Percentiles rank a stretch among this genome's conserved stretches.
phyloP scores from a whole-genome alignment of 2,113 vertebrate genomes.

The Heteronetta atricapilla region DNA sequence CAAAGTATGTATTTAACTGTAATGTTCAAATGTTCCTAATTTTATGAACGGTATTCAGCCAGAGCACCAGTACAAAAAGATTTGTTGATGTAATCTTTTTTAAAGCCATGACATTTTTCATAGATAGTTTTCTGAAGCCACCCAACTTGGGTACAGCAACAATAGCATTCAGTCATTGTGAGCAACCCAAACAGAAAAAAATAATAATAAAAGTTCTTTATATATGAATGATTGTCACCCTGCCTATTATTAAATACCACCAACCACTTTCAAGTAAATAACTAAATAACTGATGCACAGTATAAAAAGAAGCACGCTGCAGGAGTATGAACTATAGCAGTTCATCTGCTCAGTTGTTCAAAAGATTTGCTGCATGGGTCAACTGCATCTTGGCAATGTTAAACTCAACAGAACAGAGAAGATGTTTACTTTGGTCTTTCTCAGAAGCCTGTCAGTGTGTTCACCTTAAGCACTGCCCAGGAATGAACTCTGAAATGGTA shows the following conservation, averaged over 20 bases:
- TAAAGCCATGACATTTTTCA: not conserved
- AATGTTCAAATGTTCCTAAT: not conserved
- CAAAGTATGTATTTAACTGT: not conserved
- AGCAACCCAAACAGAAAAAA: not conserved
- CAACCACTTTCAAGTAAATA: not conserved
- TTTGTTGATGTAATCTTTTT: not conserved
- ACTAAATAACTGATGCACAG: not conserved
- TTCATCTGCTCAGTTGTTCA: not conserved
- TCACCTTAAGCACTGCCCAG: not conserved
- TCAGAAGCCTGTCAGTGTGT: not conserved
- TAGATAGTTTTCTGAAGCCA: not conserved
- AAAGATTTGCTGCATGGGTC: not conserved
- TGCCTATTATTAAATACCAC: not conserved
- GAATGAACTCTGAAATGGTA: not conserved
- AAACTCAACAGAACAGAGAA: not conserved
- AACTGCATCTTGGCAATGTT: not conserved
- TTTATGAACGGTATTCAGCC: not conserved
- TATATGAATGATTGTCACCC: not conserved
- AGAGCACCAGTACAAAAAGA: not conserved
- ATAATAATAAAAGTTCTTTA: too few relatives aligned
- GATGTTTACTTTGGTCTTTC: not conserved
- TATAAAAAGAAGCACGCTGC: not conserved
- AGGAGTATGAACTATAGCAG: not conserved
- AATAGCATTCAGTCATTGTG: not conserved
- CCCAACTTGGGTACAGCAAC: not conserved